Evolutionary conservation across 2,888 invertebrate species (phyloP), one percentile per base, ranked within the genome.

Genomic region (Drosophila maculinotata): DNA sequence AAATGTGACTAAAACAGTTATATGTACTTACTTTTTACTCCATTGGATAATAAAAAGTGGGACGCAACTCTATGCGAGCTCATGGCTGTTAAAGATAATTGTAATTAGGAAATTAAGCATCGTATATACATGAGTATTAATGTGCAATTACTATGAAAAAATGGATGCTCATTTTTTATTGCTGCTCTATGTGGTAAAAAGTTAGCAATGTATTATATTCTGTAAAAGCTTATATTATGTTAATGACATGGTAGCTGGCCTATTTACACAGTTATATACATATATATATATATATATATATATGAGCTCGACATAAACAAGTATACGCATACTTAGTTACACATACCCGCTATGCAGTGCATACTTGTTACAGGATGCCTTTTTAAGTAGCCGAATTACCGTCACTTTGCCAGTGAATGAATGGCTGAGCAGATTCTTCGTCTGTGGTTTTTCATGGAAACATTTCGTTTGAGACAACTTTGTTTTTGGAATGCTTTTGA

Each of bases 141-240:
- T 53, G 68, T 26, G 48, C 44, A 68, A 68, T 59, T 59, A 49
- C 10, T 35, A 39, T 26, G 44, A 17, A 26, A 38, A 33, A 47
- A 31, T 56, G 10, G 12, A 1, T 10, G 26, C 23, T 35, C 12
- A 39, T 28, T 28, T 33, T 35, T 25, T 30, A 14, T 26, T 10
- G 39, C 23, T 33, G 30, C 5, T 12, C 14, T 20, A 9, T 15
- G 14, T 36, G 25, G 12, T 8, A 2, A 5, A n/a, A 15, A 36
- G 28, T 28, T 38, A 35, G 31, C 28, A 7, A 45, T 30, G 25
- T n/a, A 9, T 4, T 3, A 20, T 38, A 28, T 4, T 20, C 10
- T 17, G 14, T 15, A 8, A 10, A n/a, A n/a, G 15, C 36, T 30
- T 8, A 30, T 38, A 36, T 23, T 38, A 28, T 49, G 20, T 49